Evolutionary conservation across 2,888 invertebrate genomes (phyloP).

Genomic region (Chrysina gloriosa): DNA sequence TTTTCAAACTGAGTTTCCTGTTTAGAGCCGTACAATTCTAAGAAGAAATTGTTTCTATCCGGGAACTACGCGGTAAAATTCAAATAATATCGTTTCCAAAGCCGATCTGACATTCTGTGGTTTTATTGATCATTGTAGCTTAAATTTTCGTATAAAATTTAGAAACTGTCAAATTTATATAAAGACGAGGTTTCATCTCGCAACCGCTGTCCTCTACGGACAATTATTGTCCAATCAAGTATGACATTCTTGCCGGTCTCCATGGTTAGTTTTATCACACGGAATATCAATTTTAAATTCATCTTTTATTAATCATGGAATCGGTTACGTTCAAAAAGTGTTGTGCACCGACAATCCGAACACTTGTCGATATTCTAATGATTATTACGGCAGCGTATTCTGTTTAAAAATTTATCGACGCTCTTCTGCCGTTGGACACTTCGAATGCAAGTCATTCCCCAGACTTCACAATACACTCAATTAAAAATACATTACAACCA

Average conservation of each 20-base stretch:
- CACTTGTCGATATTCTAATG: constrained; percentile 26
- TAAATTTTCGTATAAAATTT: constrained; percentile 38
- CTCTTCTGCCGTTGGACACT: constrained; percentile 11
- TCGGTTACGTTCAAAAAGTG: constrained; percentile 34
- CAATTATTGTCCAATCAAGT: constrained; percentile 37
- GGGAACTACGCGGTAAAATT: constrained; percentile 35
- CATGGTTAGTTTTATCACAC: constrained; percentile 36
- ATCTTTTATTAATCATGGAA: constrained; percentile 38
- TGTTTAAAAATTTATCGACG: constrained; percentile 25
- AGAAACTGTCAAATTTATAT: constrained; percentile 38
- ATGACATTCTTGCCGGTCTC: constrained; percentile 35
- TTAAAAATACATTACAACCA: constrained; percentile 14
- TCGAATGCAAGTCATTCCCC: constrained; percentile 26
- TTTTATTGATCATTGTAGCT: constrained; percentile 38
- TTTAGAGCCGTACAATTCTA: constrained; percentile 25
- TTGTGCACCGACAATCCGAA: background rate
- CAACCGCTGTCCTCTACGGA: constrained; percentile 14
- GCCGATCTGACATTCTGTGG: constrained; percentile 36
- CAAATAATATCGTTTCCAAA: constrained; percentile 33
- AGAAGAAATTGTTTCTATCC: constrained; percentile 33
- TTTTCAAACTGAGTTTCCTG: constrained; percentile 19
- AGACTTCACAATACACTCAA: constrained; percentile 18
- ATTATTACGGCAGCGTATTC: constrained; percentile 18
- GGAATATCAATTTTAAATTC: constrained; percentile 37
- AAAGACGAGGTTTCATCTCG: constrained; percentile 19